A percentile compares a stretch with the other conserved stretches of the same genome.
phyloP scores from a whole-genome alignment of 2,888 invertebrate species.

The Gastracanthus pulcherrimus region DNA sequence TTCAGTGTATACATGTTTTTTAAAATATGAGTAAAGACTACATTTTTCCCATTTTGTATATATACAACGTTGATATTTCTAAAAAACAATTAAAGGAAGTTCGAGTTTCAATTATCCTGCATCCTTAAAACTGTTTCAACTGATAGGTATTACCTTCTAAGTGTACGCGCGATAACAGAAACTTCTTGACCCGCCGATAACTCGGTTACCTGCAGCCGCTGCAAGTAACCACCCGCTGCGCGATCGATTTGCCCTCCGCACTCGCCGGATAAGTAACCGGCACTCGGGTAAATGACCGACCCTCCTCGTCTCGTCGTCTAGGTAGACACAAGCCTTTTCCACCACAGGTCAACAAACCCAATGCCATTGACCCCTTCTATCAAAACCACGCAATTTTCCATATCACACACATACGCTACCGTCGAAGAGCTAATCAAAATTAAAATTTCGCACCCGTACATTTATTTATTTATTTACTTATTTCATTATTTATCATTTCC shows the following conservation, averaged over 20 bases:
- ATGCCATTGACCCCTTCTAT: neutral
- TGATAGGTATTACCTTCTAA: too few species aligned
- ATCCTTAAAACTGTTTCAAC: too few species aligned
- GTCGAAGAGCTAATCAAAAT: neutral
- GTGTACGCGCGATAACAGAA: neutral
- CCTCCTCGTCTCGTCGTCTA: neutral
- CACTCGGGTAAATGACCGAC: constrained; percentile 24
- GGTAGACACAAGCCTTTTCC: neutral
- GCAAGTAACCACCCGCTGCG: neutral
- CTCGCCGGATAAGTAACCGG: neutral
- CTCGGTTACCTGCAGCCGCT: constrained; percentile 24
- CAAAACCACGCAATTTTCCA: too few species aligned
- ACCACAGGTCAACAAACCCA: neutral
- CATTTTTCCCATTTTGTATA: too few species aligned
- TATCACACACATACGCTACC: too few species aligned
- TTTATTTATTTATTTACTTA: too few species aligned
- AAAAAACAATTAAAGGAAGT: too few species aligned
- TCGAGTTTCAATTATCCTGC: too few species aligned
- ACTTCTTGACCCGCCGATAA: neutral
- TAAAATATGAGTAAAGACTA: too few species aligned
- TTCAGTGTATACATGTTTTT: too few species aligned
- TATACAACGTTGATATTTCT: too few species aligned
- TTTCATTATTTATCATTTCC: neutral
- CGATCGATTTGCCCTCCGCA: constrained; percentile 1
- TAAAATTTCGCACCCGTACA: neutral